Conservation (phyloP, 1,140 invertebrate genomes). For the Littorina saxatilis region DNA sequence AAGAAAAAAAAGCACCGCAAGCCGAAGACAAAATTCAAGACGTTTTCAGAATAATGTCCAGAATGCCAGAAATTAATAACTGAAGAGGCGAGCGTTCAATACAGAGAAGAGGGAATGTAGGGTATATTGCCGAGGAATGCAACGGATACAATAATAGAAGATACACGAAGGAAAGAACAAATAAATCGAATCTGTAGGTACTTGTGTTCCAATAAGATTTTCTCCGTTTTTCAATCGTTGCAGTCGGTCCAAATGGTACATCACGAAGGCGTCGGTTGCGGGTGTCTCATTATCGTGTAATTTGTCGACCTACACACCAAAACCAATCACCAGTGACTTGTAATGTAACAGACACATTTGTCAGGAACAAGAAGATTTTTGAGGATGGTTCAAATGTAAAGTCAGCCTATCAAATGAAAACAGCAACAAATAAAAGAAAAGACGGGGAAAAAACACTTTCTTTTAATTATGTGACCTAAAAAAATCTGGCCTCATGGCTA, state of each 20-base stretch:
- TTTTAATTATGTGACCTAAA: too few relatives aligned
- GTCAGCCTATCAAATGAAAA: not conserved
- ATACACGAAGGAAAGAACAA: not conserved
- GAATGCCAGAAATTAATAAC: not conserved
- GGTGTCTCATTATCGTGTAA: slow-evolving; percentile 7
- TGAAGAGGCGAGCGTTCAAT: not conserved
- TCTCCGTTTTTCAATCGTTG: slow-evolving; percentile 21
- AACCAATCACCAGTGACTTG: too few relatives aligned
- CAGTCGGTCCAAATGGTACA: slow-evolving; percentile 7
- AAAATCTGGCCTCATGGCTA: too few relatives aligned
- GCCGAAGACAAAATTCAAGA: not conserved
- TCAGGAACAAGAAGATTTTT: too few relatives aligned
- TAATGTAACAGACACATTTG: too few relatives aligned
- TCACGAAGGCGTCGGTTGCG: slow-evolving; percentile 13
- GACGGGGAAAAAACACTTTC: too few relatives aligned
- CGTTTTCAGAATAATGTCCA: not conserved
- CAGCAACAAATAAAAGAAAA: not conserved
- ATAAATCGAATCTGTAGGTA: not conserved
- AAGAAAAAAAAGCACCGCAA: not conserved
- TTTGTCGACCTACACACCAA: slow-evolving; percentile 29
- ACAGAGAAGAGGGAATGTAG: too few relatives aligned
- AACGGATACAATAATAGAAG: too few relatives aligned
- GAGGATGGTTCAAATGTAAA: not conserved
- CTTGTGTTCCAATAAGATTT: not conserved
- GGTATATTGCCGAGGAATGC: too few relatives aligned